phyloP scores from a whole-genome alignment of 1,140 invertebrate species.

The Penaeus chinensis region DNA sequence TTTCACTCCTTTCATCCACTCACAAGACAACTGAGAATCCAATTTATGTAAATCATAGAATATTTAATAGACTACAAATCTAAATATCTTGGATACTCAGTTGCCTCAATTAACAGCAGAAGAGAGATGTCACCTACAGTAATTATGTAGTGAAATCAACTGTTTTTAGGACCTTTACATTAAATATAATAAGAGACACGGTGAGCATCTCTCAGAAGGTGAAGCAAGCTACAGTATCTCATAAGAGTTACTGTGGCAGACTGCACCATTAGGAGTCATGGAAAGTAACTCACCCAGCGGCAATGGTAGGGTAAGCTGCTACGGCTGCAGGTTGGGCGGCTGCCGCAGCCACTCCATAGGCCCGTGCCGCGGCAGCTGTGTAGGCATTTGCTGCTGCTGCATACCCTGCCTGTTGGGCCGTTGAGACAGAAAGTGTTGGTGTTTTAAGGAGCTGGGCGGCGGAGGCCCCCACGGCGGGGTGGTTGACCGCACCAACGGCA shows the following conservation, averaged over 20 bases:
- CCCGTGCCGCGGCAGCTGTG: constrained; percentile 82
- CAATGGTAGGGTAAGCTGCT: constrained; percentile 73
- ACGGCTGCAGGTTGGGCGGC: constrained; percentile 75
- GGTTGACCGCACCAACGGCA: constrained; percentile 78
- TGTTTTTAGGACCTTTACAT: background rate
- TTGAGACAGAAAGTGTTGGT: constrained; percentile 72
- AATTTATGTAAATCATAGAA: background rate
- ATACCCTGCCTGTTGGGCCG: constrained; percentile 72
- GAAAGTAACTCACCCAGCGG: constrained; percentile 74
- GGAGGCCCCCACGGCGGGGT: constrained; percentile 72
- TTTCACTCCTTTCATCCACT: constrained; percentile 24
- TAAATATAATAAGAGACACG: background rate
- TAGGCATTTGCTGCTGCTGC: constrained; percentile 83
- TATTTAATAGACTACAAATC: background rate
- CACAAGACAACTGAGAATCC: background rate
- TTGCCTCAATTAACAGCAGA: background rate
- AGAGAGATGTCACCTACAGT: constrained; percentile 7
- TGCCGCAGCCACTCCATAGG: constrained; percentile 77
- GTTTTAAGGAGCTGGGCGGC: constrained; percentile 70
- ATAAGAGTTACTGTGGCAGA: background rate
- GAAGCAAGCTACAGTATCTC: constrained; percentile 3
- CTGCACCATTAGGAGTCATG: constrained; percentile 9
- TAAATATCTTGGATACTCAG: background rate
- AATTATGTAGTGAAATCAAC: constrained; percentile 10
- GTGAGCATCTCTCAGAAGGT: constrained; percentile 3